phyloP scores from a whole-genome alignment of 2,797 vertebrate genomes.

The Podarcis siculus region DNA sequence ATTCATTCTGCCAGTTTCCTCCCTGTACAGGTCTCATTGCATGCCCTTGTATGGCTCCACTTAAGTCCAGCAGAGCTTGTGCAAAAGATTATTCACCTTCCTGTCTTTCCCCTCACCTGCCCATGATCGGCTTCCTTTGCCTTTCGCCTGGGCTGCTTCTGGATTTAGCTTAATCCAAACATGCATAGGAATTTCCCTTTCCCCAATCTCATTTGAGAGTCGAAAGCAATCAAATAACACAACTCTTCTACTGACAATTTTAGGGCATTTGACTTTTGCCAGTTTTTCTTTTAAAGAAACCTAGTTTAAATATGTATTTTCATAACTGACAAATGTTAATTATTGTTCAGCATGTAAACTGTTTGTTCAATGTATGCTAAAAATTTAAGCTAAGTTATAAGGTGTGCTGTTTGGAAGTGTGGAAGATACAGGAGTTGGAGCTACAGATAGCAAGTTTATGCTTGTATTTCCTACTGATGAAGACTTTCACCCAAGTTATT shows the following conservation, averaged over 20 bases:
- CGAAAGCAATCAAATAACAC: slow-evolving; percentile 42
- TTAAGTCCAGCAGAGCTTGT: background rate
- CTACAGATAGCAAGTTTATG: slow-evolving; percentile 84
- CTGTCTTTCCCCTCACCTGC: background rate
- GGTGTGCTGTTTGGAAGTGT: slow-evolving; percentile 84
- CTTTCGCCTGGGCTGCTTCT: background rate
- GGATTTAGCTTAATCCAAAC: slow-evolving; percentile 3
- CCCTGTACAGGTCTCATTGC: background rate
- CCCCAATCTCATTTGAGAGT: slow-evolving; percentile 44
- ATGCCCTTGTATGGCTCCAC: background rate
- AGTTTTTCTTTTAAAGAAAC: slow-evolving; percentile 28
- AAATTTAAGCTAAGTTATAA: slow-evolving; percentile 83
- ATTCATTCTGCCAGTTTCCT: background rate
- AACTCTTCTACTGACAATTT: background rate
- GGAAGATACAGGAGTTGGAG: slow-evolving; percentile 86
- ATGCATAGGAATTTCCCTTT: slow-evolving; percentile 1
- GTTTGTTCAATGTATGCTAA: slow-evolving; percentile 77
- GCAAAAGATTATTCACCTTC: too few species aligned
- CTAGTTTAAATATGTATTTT: background rate
- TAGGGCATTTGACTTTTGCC: slow-evolving; percentile 48
- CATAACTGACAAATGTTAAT: slow-evolving; percentile 55
- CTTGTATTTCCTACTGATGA: slow-evolving; percentile 86
- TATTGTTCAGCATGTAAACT: slow-evolving; percentile 71
- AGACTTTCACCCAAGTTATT: slow-evolving; percentile 85
- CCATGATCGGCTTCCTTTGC: background rate